A percentile compares a stretch with the other conserved stretches of the same genome.
These are phyloP conservation scores for Corvus moneduloides DNA, from an alignment of 2,113 vertebrate genomes.

Conservation along the genomic window DNA sequence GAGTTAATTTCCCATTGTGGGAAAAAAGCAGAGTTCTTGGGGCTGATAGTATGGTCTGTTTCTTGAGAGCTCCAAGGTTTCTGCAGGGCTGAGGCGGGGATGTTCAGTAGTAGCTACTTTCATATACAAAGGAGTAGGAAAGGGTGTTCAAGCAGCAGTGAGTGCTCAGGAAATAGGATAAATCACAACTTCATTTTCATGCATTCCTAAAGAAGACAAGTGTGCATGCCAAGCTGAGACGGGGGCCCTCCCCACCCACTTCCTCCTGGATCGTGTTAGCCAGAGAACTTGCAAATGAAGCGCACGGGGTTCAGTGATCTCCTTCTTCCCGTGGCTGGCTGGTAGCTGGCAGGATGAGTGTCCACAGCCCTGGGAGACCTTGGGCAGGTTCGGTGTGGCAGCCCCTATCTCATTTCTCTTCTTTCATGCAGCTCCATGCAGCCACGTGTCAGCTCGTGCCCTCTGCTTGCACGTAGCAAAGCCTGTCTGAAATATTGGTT, in stretches of 20 bases:
- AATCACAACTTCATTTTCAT: neutral
- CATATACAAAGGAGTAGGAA: neutral
- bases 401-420: neutral
- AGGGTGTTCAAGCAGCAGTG: fast-evolving
- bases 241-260: neutral
- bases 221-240: neutral
- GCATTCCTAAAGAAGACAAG: neutral
- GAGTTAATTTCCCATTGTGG: neutral
- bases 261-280: neutral
- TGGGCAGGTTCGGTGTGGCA: fast-evolving
- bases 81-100: fast-evolving
- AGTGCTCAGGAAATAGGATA: neutral
- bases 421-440: neutral
- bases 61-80: neutral
- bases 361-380: fast-evolving
- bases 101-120: neutral
- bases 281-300: neutral
- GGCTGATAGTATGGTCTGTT: neutral
- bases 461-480: neutral
- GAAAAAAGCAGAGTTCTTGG: neutral
- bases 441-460: neutral
- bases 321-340: neutral
- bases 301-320: neutral
- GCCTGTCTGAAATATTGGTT: neutral
- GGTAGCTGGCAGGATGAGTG: neutral